Base-by-base conservation (phyloP, 2,888 invertebrate genomes). In the Phanerotoma sp. region DNA sequence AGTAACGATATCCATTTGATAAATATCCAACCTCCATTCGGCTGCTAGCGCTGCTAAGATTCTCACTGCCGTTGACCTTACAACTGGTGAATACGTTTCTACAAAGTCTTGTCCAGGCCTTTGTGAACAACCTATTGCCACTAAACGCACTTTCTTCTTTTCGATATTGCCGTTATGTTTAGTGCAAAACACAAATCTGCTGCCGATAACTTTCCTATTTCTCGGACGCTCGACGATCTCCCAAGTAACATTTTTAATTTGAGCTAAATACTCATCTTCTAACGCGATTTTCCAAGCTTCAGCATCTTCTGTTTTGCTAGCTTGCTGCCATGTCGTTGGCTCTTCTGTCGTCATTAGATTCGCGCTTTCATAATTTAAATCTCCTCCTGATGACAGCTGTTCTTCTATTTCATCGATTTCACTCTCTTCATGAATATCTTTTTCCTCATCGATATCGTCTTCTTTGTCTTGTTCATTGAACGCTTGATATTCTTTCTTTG, bases 231-330 rank as follows among this genome's bases (percentile, higher is more conserved):
- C 4, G 2, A 42, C 38, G 13, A 60, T 25, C 33, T 38, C 32
- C 57, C 60, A 60, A 15, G 56, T 60, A 13, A 35, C 25, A 33
- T 48, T 60, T 20, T 51, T 53, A n/a, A 40, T 48, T n/a, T 50
- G 41, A 3, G 51, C 40, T 5, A 32, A 10, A 3, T 54, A 15
- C n/a, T 62, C 60, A 10, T 56, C 50, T 1, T 53, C 7, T 4
- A 63, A 47, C 0, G 62, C 60, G 21, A 30, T 7, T n/a, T 33
- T 21, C 59, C 58, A 62, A 7, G 51, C 32, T 18, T 16, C 18
- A 5, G 46, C 20, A 11, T 63, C 38, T 7, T 46, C 35, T 4
- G 38, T 18, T 38, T 38, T 18, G 15, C 18, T 38, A 15, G 25
- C 25, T 25, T 25, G 5, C 7, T 25, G 5, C 25, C 25, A 25